Conservation (phyloP, 2,113 vertebrate genomes). For the Trachemys scripta region DNA sequence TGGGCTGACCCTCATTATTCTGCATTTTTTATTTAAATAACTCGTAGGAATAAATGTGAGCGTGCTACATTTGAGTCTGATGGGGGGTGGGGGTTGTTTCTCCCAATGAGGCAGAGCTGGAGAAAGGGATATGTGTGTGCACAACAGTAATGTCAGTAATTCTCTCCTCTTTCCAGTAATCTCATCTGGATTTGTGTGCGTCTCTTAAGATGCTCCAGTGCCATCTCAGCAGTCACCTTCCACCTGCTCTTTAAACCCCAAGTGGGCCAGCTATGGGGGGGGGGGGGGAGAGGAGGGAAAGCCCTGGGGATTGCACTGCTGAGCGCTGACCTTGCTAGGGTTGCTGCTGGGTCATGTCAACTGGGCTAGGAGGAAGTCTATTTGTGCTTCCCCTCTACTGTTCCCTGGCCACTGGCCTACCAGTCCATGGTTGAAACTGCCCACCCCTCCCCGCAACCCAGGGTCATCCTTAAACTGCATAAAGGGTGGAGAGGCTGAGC, state of each 20-base stretch:
- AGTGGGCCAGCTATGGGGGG: neutral
- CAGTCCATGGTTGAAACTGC: neutral
- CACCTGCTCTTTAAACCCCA: neutral
- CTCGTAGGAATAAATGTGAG: neutral
- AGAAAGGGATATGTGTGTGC: neutral
- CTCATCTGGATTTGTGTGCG: neutral
- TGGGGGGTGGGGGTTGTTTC: neutral
- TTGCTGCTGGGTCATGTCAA: neutral
- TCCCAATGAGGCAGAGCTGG: neutral
- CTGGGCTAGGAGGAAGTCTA: neutral
- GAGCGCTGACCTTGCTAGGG: neutral
- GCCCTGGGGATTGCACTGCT: neutral
- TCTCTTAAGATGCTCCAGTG: neutral
- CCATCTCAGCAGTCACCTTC: neutral
- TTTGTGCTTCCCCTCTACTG: neutral
- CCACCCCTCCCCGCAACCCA: neutral
- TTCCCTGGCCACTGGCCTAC: neutral
- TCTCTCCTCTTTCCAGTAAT: neutral
- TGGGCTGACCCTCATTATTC: neutral
- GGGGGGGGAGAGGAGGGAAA: neutral
- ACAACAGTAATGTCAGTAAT: neutral
- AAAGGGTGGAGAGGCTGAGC: neutral
- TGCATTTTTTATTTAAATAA: neutral
- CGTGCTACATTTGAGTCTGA: neutral
- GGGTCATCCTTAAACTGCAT: neutral